Conservation (phyloP, 2,888 invertebrate genomes). For the Cephus nigrinus region DNA sequence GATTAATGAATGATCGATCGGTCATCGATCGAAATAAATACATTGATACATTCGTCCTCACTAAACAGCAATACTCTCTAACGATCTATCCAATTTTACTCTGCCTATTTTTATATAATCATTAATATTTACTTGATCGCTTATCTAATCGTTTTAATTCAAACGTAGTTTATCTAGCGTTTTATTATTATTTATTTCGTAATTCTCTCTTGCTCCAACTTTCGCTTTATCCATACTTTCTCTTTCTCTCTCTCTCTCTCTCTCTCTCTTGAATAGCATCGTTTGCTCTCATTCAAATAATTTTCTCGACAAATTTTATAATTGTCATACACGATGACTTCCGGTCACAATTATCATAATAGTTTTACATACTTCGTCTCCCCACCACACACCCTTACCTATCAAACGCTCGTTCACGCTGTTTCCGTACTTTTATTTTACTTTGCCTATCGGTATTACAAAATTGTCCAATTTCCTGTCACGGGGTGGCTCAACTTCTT, state of each 20-base stretch:
- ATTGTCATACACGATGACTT: not conserved
- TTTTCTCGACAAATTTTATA: too few species aligned
- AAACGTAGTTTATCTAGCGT: slow-evolving; percentile 7
- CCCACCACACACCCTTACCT: not conserved
- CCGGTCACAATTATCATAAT: not conserved
- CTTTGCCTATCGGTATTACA: not conserved
- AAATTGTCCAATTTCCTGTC: not conserved
- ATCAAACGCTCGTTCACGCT: too few species aligned
- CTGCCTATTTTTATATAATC: not conserved
- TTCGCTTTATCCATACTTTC: not conserved
- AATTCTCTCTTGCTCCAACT: slow-evolving; percentile 3
- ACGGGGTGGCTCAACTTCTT: not conserved
- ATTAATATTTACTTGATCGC: slow-evolving; percentile 15
- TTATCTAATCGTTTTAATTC: slow-evolving; percentile 11
- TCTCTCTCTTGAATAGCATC: not conserved
- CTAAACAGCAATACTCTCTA: slow-evolving; percentile 17
- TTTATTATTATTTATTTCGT: slow-evolving; percentile 5
- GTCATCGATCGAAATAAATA: slow-evolving; percentile 13
- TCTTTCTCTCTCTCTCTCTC: too few species aligned
- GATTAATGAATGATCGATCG: slow-evolving; percentile 8
- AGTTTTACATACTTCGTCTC: not conserved
- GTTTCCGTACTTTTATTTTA: not conserved
- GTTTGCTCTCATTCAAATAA: not conserved
- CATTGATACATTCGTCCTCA: slow-evolving; percentile 14
- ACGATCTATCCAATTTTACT: slow-evolving; percentile 12